phyloP scores from a whole-genome alignment of 2,797 vertebrate species.

The Pangasius sanitwongsei region DNA sequence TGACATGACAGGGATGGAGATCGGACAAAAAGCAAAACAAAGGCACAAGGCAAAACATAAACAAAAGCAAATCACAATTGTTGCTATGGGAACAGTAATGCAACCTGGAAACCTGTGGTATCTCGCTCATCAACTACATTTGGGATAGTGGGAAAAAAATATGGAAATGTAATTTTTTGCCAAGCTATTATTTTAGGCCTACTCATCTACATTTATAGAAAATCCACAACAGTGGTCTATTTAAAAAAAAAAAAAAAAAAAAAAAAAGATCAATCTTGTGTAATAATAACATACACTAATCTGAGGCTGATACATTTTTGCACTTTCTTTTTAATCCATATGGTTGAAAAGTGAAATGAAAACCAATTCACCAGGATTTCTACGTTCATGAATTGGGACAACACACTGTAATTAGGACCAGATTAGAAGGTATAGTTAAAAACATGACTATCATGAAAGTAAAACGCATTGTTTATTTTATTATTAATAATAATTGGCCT shows the following conservation, averaged over 20 bases:
- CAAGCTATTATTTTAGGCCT: neutral
- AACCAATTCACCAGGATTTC: neutral
- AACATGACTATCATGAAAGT: neutral
- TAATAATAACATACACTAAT: neutral
- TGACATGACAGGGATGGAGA: neutral
- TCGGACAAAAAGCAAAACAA: neutral
- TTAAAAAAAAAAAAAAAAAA: too few relatives aligned
- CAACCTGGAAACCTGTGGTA: neutral
- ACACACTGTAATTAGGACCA: neutral
- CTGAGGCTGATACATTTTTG: neutral
- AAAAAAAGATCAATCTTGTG: too few relatives aligned
- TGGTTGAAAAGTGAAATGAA: neutral
- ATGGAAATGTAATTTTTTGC: neutral
- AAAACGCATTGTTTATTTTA: neutral
- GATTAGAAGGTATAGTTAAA: neutral
- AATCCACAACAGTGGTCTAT: neutral
- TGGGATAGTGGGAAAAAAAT: neutral
- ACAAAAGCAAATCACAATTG: neutral
- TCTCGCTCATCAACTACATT: neutral
- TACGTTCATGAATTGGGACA: neutral
- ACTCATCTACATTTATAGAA: neutral
- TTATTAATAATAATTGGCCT: neutral
- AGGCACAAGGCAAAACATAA: neutral
- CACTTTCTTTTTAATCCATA: neutral
- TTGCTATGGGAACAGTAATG: neutral